Percentiles rank a stretch among this genome's conserved stretches.
These are phyloP conservation scores for Pachyramphus minor DNA, from an alignment of 2,113 vertebrate genomes.

Conservation along the genomic window DNA sequence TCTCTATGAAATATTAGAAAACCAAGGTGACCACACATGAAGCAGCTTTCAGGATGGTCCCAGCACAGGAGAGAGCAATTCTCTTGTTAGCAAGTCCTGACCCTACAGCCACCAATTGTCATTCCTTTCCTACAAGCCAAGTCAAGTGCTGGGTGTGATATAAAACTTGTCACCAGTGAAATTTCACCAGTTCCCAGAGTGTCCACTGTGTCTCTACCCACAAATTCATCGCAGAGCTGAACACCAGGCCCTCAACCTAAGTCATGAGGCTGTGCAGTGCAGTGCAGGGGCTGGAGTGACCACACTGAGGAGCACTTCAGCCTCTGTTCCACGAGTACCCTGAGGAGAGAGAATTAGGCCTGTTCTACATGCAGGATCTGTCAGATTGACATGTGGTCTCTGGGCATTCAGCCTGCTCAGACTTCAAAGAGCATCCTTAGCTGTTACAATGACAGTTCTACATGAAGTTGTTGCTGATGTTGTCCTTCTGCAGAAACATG, in stretches of 20 bases:
- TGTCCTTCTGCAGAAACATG: neutral
- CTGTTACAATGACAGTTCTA: neutral
- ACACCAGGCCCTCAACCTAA: neutral
- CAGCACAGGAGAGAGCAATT: neutral
- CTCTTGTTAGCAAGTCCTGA: neutral
- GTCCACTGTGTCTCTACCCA: neutral
- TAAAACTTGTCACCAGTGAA: neutral
- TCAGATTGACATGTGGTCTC: accelerated
- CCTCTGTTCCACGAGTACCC: neutral
- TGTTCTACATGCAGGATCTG: neutral
- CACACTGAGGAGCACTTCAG: neutral
- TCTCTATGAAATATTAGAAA: neutral
- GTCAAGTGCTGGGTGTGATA: neutral
- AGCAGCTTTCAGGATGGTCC: neutral
- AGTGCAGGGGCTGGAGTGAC: neutral
- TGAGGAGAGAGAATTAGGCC: neutral
- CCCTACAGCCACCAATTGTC: neutral
- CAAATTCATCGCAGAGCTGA: neutral
- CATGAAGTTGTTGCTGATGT: neutral
- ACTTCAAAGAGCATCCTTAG: neutral
- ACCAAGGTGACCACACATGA: neutral
- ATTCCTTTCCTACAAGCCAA: neutral
- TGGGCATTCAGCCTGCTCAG: neutral
- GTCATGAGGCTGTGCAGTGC: neutral
- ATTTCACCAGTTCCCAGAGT: neutral